phyloP scores from a whole-genome alignment of 1,140 invertebrate genomes.

The Streblospio benedicti region DNA sequence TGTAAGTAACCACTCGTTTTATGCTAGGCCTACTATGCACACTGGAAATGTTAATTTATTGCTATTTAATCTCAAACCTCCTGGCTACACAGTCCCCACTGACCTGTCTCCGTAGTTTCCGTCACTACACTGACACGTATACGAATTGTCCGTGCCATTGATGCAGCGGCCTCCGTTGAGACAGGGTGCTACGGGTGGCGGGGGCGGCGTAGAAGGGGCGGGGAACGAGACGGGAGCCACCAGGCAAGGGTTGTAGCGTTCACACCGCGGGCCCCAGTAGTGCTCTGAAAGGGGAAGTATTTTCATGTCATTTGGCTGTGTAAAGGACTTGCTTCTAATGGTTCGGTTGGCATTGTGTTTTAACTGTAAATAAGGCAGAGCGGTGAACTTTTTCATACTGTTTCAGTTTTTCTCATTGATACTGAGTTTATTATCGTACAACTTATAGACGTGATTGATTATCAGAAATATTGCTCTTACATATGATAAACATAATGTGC shows the following conservation, averaged over 20 bases:
- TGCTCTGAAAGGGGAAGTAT: background rate
- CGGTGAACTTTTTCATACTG: background rate
- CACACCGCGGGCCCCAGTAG: conserved; percentile 27
- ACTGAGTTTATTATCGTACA: background rate
- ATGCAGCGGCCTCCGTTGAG: conserved; percentile 2
- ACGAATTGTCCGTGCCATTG: background rate
- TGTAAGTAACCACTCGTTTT: too few species aligned
- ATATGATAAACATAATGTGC: background rate
- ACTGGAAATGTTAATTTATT: too few species aligned
- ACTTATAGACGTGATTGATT: background rate
- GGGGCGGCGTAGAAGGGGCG: background rate
- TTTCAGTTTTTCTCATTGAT: conserved; percentile 2
- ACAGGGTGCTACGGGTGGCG: conserved; percentile 41
- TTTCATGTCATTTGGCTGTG: too few species aligned
- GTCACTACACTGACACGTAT: conserved; percentile 5
- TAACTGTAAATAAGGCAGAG: background rate
- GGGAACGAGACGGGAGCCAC: conserved; percentile 20
- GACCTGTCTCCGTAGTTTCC: conserved; percentile 33
- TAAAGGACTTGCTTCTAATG: background rate
- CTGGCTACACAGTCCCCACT: background rate
- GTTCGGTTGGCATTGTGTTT: background rate
- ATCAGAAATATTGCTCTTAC: background rate
- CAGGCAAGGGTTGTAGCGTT: conserved; percentile 24
- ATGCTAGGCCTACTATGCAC: too few species aligned
- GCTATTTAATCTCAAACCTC: background rate